These are phyloP conservation scores for Coluber constrictor DNA, from an alignment of 2,797 vertebrate species.

Conservation along the genomic window DNA sequence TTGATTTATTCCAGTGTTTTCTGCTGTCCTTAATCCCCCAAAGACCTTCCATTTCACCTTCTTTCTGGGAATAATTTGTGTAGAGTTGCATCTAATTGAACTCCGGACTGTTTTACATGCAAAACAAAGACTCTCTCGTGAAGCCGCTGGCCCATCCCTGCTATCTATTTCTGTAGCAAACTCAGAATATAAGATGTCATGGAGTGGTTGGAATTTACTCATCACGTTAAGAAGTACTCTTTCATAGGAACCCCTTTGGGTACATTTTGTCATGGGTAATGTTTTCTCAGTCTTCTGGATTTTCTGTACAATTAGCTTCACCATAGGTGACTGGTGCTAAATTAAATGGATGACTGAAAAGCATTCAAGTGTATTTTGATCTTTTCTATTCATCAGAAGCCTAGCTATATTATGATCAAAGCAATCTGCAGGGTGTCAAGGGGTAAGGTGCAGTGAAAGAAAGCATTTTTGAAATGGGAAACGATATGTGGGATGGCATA, in stretches of 20 bases:
- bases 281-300: constrained; percentile 63
- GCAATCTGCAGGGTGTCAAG: constrained; percentile 38
- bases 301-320: constrained; percentile 67
- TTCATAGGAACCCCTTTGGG: constrained; percentile 57
- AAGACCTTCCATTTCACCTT: background rate
- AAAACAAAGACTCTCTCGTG: background rate
- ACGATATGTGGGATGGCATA: background rate
- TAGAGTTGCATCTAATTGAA: background rate
- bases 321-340: constrained; percentile 64
- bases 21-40: background rate
- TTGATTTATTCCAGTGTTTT: no score
- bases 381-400: constrained; percentile 61
- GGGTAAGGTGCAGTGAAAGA: background rate
- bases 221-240: constrained; percentile 63
- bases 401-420: constrained; percentile 55
- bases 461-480: background rate
- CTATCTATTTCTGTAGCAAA: background rate
- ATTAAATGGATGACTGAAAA: constrained; percentile 62
- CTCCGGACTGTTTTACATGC: background rate
- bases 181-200: constrained; percentile 55
- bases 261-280: constrained; percentile 66
- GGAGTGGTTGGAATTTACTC: constrained; percentile 55
- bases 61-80: background rate
- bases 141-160: background rate
- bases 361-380: constrained; percentile 57